phyloP scores from a whole-genome alignment of 2,888 invertebrate species.

The Pristionchus maxplancki region DNA sequence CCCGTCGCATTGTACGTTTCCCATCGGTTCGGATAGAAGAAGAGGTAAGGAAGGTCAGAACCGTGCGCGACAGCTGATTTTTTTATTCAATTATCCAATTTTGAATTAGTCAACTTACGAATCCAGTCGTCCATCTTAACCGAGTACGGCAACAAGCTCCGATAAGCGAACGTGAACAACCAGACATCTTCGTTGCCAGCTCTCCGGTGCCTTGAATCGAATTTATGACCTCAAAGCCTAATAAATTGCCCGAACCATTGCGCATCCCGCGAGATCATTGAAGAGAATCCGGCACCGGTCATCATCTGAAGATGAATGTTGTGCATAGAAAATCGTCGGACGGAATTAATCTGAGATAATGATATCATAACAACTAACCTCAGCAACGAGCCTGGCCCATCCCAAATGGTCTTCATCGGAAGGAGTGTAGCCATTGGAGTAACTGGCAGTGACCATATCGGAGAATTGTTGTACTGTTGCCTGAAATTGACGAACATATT shows the following conservation, averaged over 20 bases:
- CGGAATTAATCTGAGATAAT: neutral
- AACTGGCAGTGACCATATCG: neutral
- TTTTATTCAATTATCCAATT: neutral
- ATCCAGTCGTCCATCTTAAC: neutral
- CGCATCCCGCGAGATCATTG: neutral
- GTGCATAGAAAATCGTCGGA: no score
- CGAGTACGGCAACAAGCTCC: neutral
- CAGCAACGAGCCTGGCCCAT: slow-evolving; percentile 2
- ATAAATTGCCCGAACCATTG: neutral
- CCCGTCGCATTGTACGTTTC: neutral
- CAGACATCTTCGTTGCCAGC: neutral
- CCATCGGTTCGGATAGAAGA: neutral
- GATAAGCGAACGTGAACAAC: neutral
- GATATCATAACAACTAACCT: neutral
- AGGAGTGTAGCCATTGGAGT: neutral
- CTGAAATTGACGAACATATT: no score
- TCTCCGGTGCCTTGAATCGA: neutral
- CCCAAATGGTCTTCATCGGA: slow-evolving; percentile 36
- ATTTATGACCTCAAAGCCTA: no score
- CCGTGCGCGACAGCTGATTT: neutral
- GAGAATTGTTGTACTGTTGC: no score
- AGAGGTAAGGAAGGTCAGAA: neutral
- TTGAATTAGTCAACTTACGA: neutral
- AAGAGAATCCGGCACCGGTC: neutral
- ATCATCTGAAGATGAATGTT: neutral